Evolutionary conservation across 2,113 vertebrate species (phyloP), one percentile per base, ranked within the genome.

Genomic region (Oreochromis niloticus): DNA sequence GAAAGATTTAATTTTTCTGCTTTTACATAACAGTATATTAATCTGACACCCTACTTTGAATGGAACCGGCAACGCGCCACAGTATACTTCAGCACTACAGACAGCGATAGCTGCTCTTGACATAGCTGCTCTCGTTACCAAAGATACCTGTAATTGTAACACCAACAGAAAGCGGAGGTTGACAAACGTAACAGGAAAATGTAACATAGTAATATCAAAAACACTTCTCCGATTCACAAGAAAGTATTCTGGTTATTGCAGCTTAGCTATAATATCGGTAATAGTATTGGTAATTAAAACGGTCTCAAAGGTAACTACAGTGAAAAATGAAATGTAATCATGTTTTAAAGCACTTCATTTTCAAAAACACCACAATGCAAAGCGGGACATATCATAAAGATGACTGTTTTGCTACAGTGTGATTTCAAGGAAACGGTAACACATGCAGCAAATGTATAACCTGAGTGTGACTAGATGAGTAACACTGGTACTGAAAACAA

Each of bases 191-290:
- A 30, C 9, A 16, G 2, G 16, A 66, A 66, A 66, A 2, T 66
- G 2, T n/a, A n/a, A n/a, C 71, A 50, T 0, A 19, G 0, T 19
- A 32, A 5, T 50, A 11, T 75, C 14, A 30, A 19, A 75, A 75
- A 48, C 7, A 50, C 1, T 48, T 75, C 9, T 50, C 71, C 4
- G 7, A 8, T 50, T 75, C 0, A 30, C 43, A 32, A 2, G 9
- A 19, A 48, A 48, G 24, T 17, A 75, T 12, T 50, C 9, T 75
- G 6, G 43, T 75, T 75, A 30, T 30, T 50, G 24, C 6, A 75
- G 9, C 16, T 75, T 75, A 30, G 27, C 27, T 75, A 73, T 73
- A 10, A 3, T 27, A 4, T 73, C 9, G 13, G 3, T 27, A 73
- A 27, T 24, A 43, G 66, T 48, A 11, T 24, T 30, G 43, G 16